Base-by-base conservation (phyloP, 2,888 invertebrate genomes). In the Arrhopalites spinosus region DNA sequence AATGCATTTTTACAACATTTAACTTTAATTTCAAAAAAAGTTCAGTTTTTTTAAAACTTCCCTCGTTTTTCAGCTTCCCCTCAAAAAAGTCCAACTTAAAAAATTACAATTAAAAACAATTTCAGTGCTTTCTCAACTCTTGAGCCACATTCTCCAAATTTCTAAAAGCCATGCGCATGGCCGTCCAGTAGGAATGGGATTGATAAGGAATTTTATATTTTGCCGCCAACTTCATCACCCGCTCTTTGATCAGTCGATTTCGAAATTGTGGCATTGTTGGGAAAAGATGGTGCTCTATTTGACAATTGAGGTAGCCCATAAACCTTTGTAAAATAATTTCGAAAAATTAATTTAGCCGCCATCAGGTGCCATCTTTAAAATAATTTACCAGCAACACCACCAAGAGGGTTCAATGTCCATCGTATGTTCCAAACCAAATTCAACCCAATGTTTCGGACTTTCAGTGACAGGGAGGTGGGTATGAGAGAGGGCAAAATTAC, bases 251-350 rank as follows among this genome's bases (percentile, higher is more conserved):
- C 29, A 36, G 2, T 23, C 25, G 64, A 45, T 67, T 53, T 1
- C 73, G 64, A 45, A 73, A 76, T n/a, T 76, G 76, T 0, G 76
- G 76, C 73, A 76, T 73, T 11, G 76, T 73, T 1, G 76, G 76
- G 61, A 76, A 76, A 1, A 76, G 47, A 68, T 76, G 76, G 45
- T 76, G 76, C 25, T 76, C 76, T 25, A 76, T 76, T 59, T 76
- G 76, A 27, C 30, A 76, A n/a, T 76, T 76, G 17, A 76, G 30
- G 59, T 73, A 76, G n/a, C 76, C 76, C 11, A 36, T 36, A 7
- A 36, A 36, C 11, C 3, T 11, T 7, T 36, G 36, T 36, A 36
- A 36, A 36, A 7, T 7, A 36, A n/a, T n/a, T n/a, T n/a, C n/a
- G n/a, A n/a, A n/a, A n/a, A n/a, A n/a, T n/a, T n/a, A n/a, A n/a